Evolutionary conservation across 2,888 invertebrate species (phyloP).

Genomic region (Drosophila kanekoi): DNA sequence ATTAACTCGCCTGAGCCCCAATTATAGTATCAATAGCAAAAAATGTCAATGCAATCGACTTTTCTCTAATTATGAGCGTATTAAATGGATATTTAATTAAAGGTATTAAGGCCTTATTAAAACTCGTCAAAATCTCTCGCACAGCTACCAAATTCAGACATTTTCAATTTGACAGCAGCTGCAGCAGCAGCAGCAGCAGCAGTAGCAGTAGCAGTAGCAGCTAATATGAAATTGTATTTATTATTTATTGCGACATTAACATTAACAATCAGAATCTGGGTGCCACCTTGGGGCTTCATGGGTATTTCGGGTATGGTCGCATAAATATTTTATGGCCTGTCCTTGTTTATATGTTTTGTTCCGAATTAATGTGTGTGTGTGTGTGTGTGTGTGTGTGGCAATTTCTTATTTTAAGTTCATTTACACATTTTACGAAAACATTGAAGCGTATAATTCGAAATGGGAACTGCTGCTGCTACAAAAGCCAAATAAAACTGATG

Average conservation of each 20-base stretch:
- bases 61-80: slow-evolving; percentile 52
- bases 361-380: slow-evolving; percentile 26
- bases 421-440: slow-evolving; percentile 79
- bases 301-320: slow-evolving; percentile 53
- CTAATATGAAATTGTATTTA: slow-evolving; percentile 67
- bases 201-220: slow-evolving; percentile 22
- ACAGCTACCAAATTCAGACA: slow-evolving; percentile 8
- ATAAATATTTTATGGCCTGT: slow-evolving; percentile 73
- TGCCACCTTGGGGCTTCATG: slow-evolving; percentile 30
- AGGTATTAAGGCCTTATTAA: slow-evolving; percentile 57
- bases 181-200: slow-evolving; percentile 34
- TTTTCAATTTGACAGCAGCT: slow-evolving; percentile 31
- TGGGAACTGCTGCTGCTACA: slow-evolving; percentile 33
- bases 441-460: slow-evolving; percentile 74
- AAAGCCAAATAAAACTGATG: slow-evolving; percentile 50
- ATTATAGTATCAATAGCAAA: slow-evolving; percentile 48
- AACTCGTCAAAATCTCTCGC: slow-evolving; percentile 23
- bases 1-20: slow-evolving; percentile 60
- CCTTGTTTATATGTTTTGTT: slow-evolving; percentile 61
- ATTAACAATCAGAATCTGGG: slow-evolving; percentile 66
- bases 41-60: slow-evolving; percentile 24
- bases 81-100: slow-evolving; percentile 68
- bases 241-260: slow-evolving; percentile 80
- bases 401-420: slow-evolving; percentile 70
- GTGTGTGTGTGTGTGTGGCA: slow-evolving; percentile 24